Conservation (phyloP, 2,113 vertebrate genomes). For the Mus spicilegus region DNA sequence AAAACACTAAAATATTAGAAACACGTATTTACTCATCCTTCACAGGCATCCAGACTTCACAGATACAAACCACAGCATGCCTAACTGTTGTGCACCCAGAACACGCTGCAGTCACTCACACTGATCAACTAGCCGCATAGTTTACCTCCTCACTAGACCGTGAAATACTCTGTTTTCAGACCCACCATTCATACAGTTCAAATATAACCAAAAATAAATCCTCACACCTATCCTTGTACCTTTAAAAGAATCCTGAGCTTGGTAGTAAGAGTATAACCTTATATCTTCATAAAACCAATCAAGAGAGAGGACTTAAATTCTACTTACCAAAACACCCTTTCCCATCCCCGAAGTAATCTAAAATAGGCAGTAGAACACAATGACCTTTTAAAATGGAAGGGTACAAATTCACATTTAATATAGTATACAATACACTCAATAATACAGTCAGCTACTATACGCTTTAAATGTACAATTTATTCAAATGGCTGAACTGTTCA, state of each 20-base stretch:
- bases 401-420: slow-evolving; percentile 94
- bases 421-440: slow-evolving; percentile 90
- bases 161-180: slow-evolving; percentile 86
- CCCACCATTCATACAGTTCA: slow-evolving; percentile 87
- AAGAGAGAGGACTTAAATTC: slow-evolving; percentile 86
- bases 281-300: slow-evolving; percentile 91
- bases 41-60: slow-evolving; percentile 91
- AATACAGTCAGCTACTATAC: slow-evolving; percentile 90
- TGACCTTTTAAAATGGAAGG: slow-evolving; percentile 92
- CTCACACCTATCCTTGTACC: slow-evolving; percentile 89
- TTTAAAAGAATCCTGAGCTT: slow-evolving; percentile 93
- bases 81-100: slow-evolving; percentile 86
- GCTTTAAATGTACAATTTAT: slow-evolving; percentile 99
- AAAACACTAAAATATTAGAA: slow-evolving; percentile 94
- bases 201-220: slow-evolving; percentile 85
- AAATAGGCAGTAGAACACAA: slow-evolving; percentile 91
- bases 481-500: slow-evolving; percentile 96
- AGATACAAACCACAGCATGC: slow-evolving; percentile 89
- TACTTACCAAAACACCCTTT: slow-evolving; percentile 84
- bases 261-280: slow-evolving; percentile 91
- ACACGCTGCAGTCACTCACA: slow-evolving; percentile 84
- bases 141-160: slow-evolving; percentile 82
- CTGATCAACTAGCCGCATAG: slow-evolving; percentile 80
- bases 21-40: slow-evolving; percentile 90
- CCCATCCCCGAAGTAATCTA: slow-evolving; percentile 82